Percentiles rank a stretch among this genome's conserved stretches.
phyloP scores from a whole-genome alignment of 1,140 invertebrate species.

The Zaprionus gabonicus region DNA sequence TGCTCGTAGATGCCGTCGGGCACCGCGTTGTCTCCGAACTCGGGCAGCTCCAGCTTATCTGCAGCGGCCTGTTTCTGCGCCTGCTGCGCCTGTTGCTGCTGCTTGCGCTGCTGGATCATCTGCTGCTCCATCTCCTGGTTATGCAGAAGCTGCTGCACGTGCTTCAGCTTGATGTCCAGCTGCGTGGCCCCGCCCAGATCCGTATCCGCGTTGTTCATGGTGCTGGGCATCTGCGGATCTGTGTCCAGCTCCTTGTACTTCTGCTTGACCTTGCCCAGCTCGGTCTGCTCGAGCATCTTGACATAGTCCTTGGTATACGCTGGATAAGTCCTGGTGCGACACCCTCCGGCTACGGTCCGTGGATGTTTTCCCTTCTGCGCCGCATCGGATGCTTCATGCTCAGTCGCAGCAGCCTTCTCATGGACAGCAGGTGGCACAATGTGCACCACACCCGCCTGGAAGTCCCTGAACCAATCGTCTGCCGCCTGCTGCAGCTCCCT shows the following conservation, averaged over 20 bases:
- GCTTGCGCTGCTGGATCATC: neutral
- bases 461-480: slow-evolving; percentile 57
- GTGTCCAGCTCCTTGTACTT: slow-evolving; percentile 41
- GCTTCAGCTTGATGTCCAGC: slow-evolving; percentile 40
- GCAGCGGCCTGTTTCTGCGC: neutral
- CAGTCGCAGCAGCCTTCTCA: too few species aligned
- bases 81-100: neutral
- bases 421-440: neutral
- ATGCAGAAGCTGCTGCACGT: slow-evolving; percentile 24
- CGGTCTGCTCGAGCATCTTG: slow-evolving; percentile 34
- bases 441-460: slow-evolving; percentile 17
- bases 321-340: neutral
- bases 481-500: slow-evolving; percentile 43
- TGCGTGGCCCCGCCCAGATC: neutral
- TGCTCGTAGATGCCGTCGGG: slow-evolving; percentile 49
- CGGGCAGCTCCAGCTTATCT: neutral
- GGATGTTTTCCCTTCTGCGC: neutral
- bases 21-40: slow-evolving; percentile 21
- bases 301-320: slow-evolving; percentile 10
- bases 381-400: neutral
- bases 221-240: neutral
- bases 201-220: neutral
- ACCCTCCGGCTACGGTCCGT: neutral
- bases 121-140: slow-evolving; percentile 28
- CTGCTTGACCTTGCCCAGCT: slow-evolving; percentile 54